phyloP scores from a whole-genome alignment of 2,888 invertebrate species.

The Microchrysa polita region DNA sequence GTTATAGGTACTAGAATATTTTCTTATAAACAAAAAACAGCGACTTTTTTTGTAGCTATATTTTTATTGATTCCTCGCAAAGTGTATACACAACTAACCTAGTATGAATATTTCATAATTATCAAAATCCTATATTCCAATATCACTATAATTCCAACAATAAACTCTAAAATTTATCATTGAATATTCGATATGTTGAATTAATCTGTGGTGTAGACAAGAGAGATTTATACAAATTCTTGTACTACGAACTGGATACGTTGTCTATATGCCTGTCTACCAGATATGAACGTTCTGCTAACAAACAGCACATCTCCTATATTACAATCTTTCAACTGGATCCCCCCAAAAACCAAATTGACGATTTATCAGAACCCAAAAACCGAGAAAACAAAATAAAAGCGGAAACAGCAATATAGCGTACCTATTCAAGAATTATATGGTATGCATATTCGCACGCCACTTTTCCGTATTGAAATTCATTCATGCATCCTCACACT shows the following conservation, averaged over 20 bases:
- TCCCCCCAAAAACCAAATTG: conserved; percentile 23
- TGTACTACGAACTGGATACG: conserved; percentile 46
- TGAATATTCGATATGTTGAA: conserved; percentile 49
- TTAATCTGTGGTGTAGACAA: conserved; percentile 50
- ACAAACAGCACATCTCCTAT: background rate
- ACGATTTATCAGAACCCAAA: conserved; percentile 24
- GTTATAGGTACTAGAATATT: no score
- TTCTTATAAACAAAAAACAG: no score
- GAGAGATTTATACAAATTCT: conserved; percentile 51
- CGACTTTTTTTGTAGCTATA: no score
- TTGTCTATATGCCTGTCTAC: conserved; percentile 33
- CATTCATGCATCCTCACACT: conserved; percentile 50
- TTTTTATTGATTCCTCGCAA: no score
- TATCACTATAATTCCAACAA: no score
- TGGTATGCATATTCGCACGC: conserved; percentile 45
- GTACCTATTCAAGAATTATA: conserved; percentile 46
- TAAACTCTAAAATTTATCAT: conserved; percentile 49
- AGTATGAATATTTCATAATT: no score
- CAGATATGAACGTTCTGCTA: conserved; percentile 1
- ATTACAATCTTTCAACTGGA: background rate
- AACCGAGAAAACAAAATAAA: conserved; percentile 27
- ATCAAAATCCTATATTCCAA: no score
- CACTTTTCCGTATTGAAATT: conserved; percentile 46
- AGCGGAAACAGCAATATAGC: conserved; percentile 44
- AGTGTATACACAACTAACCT: no score